These are phyloP conservation scores for Syngnathoides biaculeatus DNA, from an alignment of 2,113 vertebrate genomes.

Conservation along the genomic window DNA sequence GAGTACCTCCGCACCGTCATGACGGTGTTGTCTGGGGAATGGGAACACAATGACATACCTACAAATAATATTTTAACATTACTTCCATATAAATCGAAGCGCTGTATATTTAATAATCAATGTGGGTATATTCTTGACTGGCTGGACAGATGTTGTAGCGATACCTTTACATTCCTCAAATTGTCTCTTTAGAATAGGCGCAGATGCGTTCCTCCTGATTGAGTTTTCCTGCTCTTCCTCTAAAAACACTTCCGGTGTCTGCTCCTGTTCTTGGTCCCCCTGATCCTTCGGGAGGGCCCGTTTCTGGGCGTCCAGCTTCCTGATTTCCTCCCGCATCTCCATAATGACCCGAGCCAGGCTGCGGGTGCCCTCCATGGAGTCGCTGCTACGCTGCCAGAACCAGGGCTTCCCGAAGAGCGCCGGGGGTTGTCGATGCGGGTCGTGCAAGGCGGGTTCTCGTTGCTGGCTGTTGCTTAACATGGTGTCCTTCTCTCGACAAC, in stretches of 20 bases:
- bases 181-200: constrained; percentile 51
- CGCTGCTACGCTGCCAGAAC: constrained; percentile 62
- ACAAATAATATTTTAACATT: not conserved
- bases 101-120: too few relatives aligned
- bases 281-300: constrained; percentile 68
- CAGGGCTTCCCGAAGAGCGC: constrained; percentile 67
- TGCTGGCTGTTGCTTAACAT: constrained; percentile 55
- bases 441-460: constrained; percentile 15
- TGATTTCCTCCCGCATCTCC: constrained; percentile 84
- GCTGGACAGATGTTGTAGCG: not conserved
- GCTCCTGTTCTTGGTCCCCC: constrained; percentile 5
- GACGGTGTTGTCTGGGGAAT: constrained; percentile 75
- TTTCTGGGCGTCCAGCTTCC: constrained; percentile 83
- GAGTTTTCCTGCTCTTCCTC: constrained; percentile 32
- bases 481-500: constrained; percentile 4
- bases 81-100: too few relatives aligned
- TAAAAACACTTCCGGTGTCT: constrained; percentile 4
- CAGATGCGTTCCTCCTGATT: constrained; percentile 53
- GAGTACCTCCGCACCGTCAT: constrained; percentile 93
- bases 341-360: constrained; percentile 79
- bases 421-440: constrained; percentile 4
- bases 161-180: not conserved
- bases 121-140: too few relatives aligned
- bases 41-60: not conserved
- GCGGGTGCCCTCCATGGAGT: constrained; percentile 76